Conservation (phyloP, 1,140 invertebrate genomes). For the Cardiocondyla obscurior region DNA sequence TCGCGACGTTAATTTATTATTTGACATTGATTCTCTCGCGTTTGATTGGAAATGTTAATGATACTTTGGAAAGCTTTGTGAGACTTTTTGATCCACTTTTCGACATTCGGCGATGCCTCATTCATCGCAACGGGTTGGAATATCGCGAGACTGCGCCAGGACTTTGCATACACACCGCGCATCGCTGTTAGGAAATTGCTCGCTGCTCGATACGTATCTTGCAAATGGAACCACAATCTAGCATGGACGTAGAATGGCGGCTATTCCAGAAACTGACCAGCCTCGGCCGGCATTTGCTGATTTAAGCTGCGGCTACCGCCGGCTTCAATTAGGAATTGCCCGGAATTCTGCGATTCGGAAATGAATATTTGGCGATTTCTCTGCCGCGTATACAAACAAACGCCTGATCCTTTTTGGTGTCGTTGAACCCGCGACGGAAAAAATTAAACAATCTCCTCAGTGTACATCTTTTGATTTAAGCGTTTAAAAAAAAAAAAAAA, state of each 20-base stretch:
- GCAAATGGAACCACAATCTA: slow-evolving; percentile 55
- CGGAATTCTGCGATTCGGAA: slow-evolving; percentile 36
- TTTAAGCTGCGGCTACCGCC: slow-evolving; percentile 51
- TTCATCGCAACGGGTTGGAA: neutral
- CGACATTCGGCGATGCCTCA: neutral
- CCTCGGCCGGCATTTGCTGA: slow-evolving; percentile 52
- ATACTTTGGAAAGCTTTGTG: neutral
- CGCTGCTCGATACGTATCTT: slow-evolving; percentile 52
- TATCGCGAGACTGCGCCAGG: neutral
- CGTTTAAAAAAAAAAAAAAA: too few species aligned
- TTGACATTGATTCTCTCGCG: too few species aligned
- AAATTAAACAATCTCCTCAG: neutral
- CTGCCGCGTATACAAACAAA: slow-evolving; percentile 9
- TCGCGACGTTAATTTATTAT: too few species aligned
- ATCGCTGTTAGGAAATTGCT: slow-evolving; percentile 50
- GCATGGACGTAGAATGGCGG: slow-evolving; percentile 37
- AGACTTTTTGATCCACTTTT: neutral
- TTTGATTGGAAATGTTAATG: neutral
- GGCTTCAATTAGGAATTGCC: slow-evolving; percentile 66
- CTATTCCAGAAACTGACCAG: slow-evolving; percentile 49
- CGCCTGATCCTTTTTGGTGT: neutral
- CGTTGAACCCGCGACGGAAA: neutral
- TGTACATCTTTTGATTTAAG: neutral
- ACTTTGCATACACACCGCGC: slow-evolving; percentile 22
- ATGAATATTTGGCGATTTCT: slow-evolving; percentile 46